phyloP scores from a whole-genome alignment of 2,888 invertebrate genomes.

The Polydrusus tereticollis region DNA sequence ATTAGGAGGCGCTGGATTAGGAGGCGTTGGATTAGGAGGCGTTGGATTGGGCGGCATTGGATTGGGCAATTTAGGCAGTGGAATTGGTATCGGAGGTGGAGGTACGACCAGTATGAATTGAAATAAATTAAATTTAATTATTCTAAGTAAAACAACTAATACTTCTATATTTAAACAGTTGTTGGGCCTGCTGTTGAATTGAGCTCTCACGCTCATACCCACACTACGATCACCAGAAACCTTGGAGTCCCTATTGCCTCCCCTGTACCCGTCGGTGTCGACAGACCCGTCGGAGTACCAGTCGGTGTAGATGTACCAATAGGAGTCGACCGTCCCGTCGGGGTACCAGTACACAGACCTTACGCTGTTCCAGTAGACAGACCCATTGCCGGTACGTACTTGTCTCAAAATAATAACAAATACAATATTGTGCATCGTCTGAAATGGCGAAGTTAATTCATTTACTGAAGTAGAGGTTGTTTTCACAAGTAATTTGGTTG shows the following conservation, averaged over 20 bases:
- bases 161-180: too few species aligned
- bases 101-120: neutral
- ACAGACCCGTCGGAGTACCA: conserved; percentile 65
- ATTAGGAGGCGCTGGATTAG: conserved; percentile 36
- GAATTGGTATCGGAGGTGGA: conserved; percentile 32
- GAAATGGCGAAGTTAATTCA: too few species aligned
- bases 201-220: conserved; percentile 60
- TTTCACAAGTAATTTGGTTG: too few species aligned
- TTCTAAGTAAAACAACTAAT: neutral
- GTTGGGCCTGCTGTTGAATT: conserved; percentile 54
- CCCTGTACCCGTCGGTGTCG: conserved; percentile 61
- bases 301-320: conserved; percentile 64
- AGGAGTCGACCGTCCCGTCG: conserved; percentile 66
- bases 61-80: conserved; percentile 32
- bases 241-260: conserved; percentile 71
- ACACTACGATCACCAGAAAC: conserved; percentile 61
- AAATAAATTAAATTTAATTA: neutral
- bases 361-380: conserved; percentile 62
- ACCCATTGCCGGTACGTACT: conserved; percentile 53
- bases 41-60: conserved; percentile 23
- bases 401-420: too few species aligned
- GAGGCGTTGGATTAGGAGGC: conserved; percentile 34
- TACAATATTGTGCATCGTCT: too few species aligned
- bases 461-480: too few species aligned
- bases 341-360: conserved; percentile 63